A percentile compares a stretch with the other conserved stretches of the same genome.
Evolutionary conservation across 1,140 invertebrate species (phyloP).

Genomic region (Venturia canescens): DNA sequence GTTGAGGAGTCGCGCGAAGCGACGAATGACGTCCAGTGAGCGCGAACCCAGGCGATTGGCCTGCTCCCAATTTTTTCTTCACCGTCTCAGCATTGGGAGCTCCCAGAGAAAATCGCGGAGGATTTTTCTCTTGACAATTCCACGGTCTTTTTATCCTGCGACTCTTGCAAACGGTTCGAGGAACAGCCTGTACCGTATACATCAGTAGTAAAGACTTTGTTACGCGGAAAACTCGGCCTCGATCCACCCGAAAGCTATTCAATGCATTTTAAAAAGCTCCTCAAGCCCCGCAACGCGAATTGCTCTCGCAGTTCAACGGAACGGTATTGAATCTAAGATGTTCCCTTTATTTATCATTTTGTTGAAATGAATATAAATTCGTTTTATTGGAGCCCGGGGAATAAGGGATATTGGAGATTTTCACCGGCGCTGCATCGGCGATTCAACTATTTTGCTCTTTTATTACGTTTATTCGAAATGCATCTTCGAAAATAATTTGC

Average conservation of each 20-base stretch:
- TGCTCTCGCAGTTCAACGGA: conserved; percentile 6
- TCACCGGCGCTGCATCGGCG: not conserved
- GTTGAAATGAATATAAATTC: not conserved
- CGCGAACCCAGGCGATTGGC: too few relatives aligned
- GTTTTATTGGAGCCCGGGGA: not conserved
- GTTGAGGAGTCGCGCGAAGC: too few relatives aligned
- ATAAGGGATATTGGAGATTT: too few relatives aligned
- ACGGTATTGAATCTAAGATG: conserved; percentile 38
- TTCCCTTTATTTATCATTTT: conserved; percentile 11
- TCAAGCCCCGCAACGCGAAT: conserved; percentile 47
- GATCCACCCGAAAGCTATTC: conserved; percentile 47
- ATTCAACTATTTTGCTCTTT: not conserved
- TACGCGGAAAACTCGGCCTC: not conserved
- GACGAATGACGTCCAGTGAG: too few relatives aligned
- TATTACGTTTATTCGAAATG: not conserved
- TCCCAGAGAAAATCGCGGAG: too few relatives aligned
- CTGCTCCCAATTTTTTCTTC: too few relatives aligned
- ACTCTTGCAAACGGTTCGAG: too few relatives aligned
- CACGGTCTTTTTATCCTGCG: too few relatives aligned
- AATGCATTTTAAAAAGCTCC: conserved; percentile 55
- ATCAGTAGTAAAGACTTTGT: not conserved
- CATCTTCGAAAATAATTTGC: too few relatives aligned
- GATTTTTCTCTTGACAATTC: too few relatives aligned
- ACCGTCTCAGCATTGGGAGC: too few relatives aligned
- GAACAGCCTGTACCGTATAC: not conserved